Percentiles rank a stretch among this genome's conserved stretches.
phyloP scores from a whole-genome alignment of 1,140 invertebrate species.

The Drosophila pallidifrons region DNA sequence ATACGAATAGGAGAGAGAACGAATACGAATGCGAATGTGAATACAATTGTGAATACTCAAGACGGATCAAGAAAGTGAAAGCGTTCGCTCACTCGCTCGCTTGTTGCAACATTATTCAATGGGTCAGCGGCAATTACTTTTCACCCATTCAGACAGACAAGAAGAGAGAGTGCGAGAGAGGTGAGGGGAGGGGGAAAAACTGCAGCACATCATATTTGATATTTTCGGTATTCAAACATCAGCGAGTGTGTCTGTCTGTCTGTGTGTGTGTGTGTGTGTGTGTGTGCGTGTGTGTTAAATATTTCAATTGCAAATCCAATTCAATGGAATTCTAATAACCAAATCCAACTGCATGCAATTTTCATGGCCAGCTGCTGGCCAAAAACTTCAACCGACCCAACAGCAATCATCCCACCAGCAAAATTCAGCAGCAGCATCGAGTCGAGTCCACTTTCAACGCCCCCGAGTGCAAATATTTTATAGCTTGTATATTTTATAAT shows the following conservation, averaged over 20 bases:
- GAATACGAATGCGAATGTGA: slow-evolving; percentile 1
- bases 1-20: slow-evolving; percentile 6
- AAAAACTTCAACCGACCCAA: slow-evolving; percentile 40
- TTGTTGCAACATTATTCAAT: slow-evolving; percentile 2
- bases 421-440: no score
- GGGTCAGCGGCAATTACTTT: slow-evolving; percentile 28
- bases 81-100: neutral
- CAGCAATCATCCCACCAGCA: neutral
- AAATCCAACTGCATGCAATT: slow-evolving; percentile 74
- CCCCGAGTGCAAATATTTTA: slow-evolving; percentile 63
- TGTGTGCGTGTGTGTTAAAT: slow-evolving; percentile 66
- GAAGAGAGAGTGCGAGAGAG: neutral
- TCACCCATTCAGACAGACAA: slow-evolving; percentile 8
- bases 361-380: slow-evolving; percentile 72
- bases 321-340: slow-evolving; percentile 77
- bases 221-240: slow-evolving; percentile 7
- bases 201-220: neutral
- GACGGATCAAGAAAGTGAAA: slow-evolving; percentile 51
- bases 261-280: slow-evolving; percentile 50
- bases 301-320: slow-evolving; percentile 81
- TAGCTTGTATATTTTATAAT: slow-evolving; percentile 58
- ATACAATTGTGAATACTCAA: slow-evolving; percentile 5
- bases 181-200: neutral
- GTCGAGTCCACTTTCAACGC: no score
- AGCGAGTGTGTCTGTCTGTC: slow-evolving; percentile 2